Evolutionary conservation across 1,140 invertebrate genomes (phyloP).

Genomic region (Ptiloglossa arizonensis): DNA sequence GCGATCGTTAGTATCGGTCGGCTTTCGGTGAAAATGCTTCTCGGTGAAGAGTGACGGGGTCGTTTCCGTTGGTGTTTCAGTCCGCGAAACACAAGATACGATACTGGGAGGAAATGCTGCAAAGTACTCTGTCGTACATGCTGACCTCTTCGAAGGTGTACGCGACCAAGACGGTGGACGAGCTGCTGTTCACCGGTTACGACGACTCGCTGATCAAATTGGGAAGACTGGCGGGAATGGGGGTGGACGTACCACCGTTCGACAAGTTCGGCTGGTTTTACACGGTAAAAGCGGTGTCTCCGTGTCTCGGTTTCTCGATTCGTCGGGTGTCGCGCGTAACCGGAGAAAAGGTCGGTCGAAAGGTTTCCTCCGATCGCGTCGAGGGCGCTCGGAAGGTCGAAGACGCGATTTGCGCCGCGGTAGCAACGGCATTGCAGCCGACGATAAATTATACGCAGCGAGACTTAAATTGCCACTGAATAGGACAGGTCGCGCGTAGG

Average conservation of each 20-base stretch:
- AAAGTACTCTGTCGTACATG: conserved; percentile 83
- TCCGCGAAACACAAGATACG: conserved; percentile 86
- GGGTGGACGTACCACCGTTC: conserved; percentile 83
- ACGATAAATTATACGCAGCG: conserved; percentile 54
- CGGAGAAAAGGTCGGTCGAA: background rate
- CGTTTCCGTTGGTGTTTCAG: conserved; percentile 79
- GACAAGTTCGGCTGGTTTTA: conserved; percentile 93
- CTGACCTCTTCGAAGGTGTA: conserved; percentile 77
- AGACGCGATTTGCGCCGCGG: conserved; percentile 39
- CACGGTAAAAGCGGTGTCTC: too few species aligned
- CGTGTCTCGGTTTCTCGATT: too few species aligned
- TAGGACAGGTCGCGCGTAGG: conserved; percentile 70
- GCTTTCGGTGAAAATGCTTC: background rate
- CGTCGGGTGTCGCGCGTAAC: too few species aligned
- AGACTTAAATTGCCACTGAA: conserved; percentile 74
- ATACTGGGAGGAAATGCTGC: conserved; percentile 82
- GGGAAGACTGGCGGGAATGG: conserved; percentile 82
- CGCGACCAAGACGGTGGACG: conserved; percentile 85
- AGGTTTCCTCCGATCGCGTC: background rate
- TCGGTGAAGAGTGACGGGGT: background rate
- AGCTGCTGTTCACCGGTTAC: conserved; percentile 91
- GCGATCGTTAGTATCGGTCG: conserved; percentile 85
- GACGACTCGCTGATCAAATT: conserved; percentile 86
- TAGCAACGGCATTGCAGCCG: conserved; percentile 43
- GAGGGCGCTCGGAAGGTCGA: conserved; percentile 35